Evolutionary conservation across 2,113 vertebrate genomes (phyloP), one percentile per base, ranked within the genome.

Genomic region (Prietella phreatophila): DNA sequence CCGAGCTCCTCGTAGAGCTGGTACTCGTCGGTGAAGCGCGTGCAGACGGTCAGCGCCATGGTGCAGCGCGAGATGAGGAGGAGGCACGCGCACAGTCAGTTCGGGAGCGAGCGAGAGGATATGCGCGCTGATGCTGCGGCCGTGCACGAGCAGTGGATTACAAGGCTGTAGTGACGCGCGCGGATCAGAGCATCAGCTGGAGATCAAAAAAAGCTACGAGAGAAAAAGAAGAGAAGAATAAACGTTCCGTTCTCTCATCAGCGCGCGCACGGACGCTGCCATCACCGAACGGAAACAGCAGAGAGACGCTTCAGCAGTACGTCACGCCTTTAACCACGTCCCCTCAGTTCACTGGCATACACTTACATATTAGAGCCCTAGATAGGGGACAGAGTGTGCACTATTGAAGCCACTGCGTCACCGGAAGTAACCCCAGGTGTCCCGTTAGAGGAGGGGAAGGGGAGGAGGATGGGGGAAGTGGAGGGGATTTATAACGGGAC

Each of bases 1-100:
- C 98, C 98, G 88, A 98, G 97, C 96, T 99, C 98, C 94, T 99
- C 98, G 94, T 97, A 98, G 83, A 99, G 97, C 96, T 99, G 97
- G 87, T 98, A 99, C 94, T 99, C 98, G 91, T 99, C 97, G 71
- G 97, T 98, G 92, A 99, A 99, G 89, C 98, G 95, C 93, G 98
- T 99, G 95, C 98, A 99, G 95, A 97, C 95, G 71, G 97, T 94
- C 86, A 98, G 96, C 91, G 97, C 97, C 97, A 98, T 98, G 90
- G 93, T 94, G 94, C 83, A 90, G 89, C 53, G 61, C 39, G 79
- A 82, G 85, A 91, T 27, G 91, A 80, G 69, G 76, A 81, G 73
- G 85, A 78, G 39, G 71, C 42, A 8, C 33, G 36, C 63, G 83
- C 65, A 67, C 19, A 67, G 55, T 60, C 33, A 42, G 82, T 5